Evolutionary conservation across 2,113 vertebrate genomes (phyloP), one percentile per base, ranked within the genome.

Genomic region (Artemisiospiza belli): DNA sequence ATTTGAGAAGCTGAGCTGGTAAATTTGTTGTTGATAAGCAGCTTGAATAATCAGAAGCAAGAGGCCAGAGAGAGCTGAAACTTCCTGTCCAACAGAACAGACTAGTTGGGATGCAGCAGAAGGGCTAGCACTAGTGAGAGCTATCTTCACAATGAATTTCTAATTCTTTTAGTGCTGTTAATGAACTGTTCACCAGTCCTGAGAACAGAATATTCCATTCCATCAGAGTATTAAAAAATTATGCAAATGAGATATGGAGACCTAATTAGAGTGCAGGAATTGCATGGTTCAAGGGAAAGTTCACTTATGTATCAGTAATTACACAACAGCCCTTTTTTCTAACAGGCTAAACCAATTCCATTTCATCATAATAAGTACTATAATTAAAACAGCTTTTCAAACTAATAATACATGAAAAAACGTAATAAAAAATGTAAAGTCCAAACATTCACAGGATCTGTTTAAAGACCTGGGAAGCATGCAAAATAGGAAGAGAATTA

Each of bases 311-410:
- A 82, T 72, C 11, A 15, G 61, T 92, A 96, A 95, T 93, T 96
- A 86, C 76, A 93, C 44, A 92, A 82, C 57, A 92, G 37, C 28
- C 14, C 3, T 88, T 87, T 91, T 93, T 79, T 49, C 49, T 93
- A 89, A 84, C 52, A 87, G 68, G 44, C 66, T 96, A 92, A 95
- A 94, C 3, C 79, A 94, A 94, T 52, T 84, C 73, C 16, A 90
- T 95, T 97, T 96, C 49, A 87, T 61, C 61, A 90, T 90, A 89
- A 61, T 94, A 92, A 90, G 37, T 83, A 61, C 74, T 80, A 75
- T 93, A 94, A 96, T 96, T 90, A 84, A 92, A 96, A 78, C 68
- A 89, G 61, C 64, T 96, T 96, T 94, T 95, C 94, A 82, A 87
- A 69, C 37, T 90, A 94, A 89, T 82, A 87, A 77, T 46, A 78